Conservation (phyloP, 1,140 invertebrate species). For the Drosophila kikkawai region DNA sequence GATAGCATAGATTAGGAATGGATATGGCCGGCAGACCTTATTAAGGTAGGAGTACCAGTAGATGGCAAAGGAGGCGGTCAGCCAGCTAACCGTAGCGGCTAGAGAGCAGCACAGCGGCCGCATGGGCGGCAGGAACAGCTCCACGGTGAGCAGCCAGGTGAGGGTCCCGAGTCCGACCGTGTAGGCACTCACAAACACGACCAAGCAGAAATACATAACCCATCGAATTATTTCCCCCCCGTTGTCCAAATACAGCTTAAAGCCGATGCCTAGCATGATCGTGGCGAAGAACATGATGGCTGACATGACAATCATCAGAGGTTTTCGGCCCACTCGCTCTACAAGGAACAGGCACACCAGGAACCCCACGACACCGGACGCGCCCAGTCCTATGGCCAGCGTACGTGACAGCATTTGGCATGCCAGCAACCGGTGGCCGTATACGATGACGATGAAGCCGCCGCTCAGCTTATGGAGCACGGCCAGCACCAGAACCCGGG, state of each 20-base stretch:
- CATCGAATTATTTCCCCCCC: background rate
- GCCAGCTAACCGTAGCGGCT: slow-evolving; percentile 8
- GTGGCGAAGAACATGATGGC: background rate
- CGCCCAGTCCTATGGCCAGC: background rate
- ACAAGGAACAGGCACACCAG: slow-evolving; percentile 27
- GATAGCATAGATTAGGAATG: slow-evolving; percentile 28
- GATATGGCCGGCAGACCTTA: background rate
- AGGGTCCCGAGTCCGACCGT: slow-evolving; percentile 25
- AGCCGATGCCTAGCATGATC: background rate
- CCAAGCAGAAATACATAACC: background rate
- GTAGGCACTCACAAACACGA: background rate
- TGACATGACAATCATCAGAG: slow-evolving; percentile 21
- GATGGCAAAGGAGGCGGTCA: slow-evolving; percentile 5
- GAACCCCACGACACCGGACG: background rate
- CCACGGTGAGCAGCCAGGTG: slow-evolving; percentile 35
- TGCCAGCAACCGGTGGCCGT: background rate
- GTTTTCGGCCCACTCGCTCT: slow-evolving; percentile 35
- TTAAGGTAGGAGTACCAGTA: slow-evolving; percentile 17
- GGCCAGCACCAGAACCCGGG: slow-evolving; percentile 1
- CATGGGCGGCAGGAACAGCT: slow-evolving; percentile 6
- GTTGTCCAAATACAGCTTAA: background rate
- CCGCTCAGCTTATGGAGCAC: slow-evolving; percentile 26
- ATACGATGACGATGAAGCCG: slow-evolving; percentile 4
- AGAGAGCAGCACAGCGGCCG: slow-evolving; percentile 17
- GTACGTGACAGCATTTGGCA: background rate